Base-by-base conservation (phyloP, 2,113 vertebrate species). In the Tinamus guttatus region DNA sequence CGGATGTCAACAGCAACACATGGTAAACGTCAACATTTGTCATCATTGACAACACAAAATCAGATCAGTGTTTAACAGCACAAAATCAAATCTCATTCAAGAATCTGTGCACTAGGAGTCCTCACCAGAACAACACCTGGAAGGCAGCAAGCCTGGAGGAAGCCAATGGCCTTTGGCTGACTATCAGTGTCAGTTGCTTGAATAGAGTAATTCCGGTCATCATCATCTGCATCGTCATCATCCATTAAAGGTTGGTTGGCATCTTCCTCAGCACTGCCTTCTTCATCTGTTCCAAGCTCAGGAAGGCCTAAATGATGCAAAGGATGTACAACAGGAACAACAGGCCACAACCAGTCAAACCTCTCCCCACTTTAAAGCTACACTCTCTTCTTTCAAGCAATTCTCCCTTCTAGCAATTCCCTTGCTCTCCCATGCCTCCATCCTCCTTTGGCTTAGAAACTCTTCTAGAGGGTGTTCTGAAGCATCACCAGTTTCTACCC, bases 121-220 rank as follows among this genome's bases (percentile, higher is more conserved):
- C 99, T 98, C 93, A 99, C 99, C 89, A 98, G 98, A 15, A 99
- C 89, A 36, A 99, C 99, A 36, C 99, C 99, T 1, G 99, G 99
- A 59, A 99, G 98, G 79, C 98, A 98, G 96, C 99, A 99, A 16
- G 99, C 99, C 97, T 99, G 98, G 76, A 97, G 94, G 90, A 99
- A 99, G 75, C 99, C 96, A 58, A 99, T 98, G 27, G 99, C 98
- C 45, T 93, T 95, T 58, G 93, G 95, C 7, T 97, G 85, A 32
- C 34, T 27, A 14, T 65, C 30, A 15, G 36, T 7, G 13, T 97
- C 97, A 2, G 97, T 83, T 41, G 88, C 97, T 95, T 98, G 98
- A 81, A 98, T 87, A 4, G 98, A 98, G 74, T 98, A 98, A 95
- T 96, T 97, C 2, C 36, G 95, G 28, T 98, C 97, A 11, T 90